A percentile compares a stretch with the other conserved stretches of the same genome.
These are phyloP conservation scores for Corythaeola cristata DNA, from an alignment of 2,113 vertebrate genomes.

Conservation along the genomic window DNA sequence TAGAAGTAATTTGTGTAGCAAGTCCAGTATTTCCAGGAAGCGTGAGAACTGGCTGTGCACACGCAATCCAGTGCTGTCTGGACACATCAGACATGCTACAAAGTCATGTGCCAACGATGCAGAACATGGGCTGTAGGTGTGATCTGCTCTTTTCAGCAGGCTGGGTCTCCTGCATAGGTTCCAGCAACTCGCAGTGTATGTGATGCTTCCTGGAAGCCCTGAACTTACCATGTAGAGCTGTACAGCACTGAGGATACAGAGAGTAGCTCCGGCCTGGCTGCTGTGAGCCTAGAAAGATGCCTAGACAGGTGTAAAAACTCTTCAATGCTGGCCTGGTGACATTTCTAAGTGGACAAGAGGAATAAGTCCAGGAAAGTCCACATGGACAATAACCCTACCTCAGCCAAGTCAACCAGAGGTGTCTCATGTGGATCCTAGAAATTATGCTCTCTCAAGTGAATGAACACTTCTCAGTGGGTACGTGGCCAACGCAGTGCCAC, in stretches of 20 bases:
- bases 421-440: neutral
- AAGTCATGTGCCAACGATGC: neutral
- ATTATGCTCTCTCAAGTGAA: neutral
- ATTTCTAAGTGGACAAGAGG: neutral
- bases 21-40: constrained; percentile 1
- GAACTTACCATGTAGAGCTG: neutral
- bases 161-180: neutral
- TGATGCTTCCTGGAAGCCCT: neutral
- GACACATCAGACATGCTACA: neutral
- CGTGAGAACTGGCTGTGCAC: neutral
- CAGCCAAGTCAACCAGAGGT: neutral
- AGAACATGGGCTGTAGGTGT: neutral
- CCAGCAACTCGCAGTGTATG: neutral
- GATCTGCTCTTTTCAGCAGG: neutral
- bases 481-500: neutral
- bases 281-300: neutral
- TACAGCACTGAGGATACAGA: neutral
- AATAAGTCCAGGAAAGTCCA: neutral
- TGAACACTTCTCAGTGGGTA: neutral
- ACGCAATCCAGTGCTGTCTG: neutral
- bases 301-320: neutral
- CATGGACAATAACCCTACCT: neutral
- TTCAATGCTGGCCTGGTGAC: neutral
- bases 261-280: neutral
- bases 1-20: neutral